Base-by-base conservation (phyloP, 2,888 invertebrate species). In the Drosophila kokeensis region DNA sequence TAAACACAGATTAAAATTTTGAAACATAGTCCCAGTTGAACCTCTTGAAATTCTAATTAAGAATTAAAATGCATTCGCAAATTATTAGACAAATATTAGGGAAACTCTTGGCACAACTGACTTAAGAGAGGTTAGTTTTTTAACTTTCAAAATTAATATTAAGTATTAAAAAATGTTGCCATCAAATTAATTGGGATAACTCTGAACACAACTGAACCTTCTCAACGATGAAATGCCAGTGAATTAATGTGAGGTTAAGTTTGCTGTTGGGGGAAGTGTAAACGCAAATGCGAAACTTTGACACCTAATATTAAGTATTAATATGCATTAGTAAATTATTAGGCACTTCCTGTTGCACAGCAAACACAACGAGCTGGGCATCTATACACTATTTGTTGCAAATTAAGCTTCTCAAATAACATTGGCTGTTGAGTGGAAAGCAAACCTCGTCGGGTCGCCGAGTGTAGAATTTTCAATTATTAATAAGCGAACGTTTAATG, bases 321-420 rank as follows among this genome's bases (percentile, higher is more conserved):
- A 49, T 49, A 21, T 58, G 21, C 30, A 57, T 59, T 70, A 58
- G n/a, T 32, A 24, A 27, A 57, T 76, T 57, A 81, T 59, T 69
- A 48, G 24, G 21, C 21, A 54, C 59, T 78, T 78, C 77, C 77
- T 72, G 79, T 72, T 54, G 49, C 52, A 49, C 49, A 7, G 42
- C 60, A 57, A 36, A 53, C n/a, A 45, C 11, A 15, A 36, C 36
- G 34, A n/a, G 32, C 36, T 32, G 11, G 11, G 30, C 21, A 27
- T 72, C 27, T 2, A 7, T 4, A 24, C 1, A 10, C 30, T 18
- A 52, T 48, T 55, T 58, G 21, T 45, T 63, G 60, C 30, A 63
- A 75, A 63, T 81, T 61, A 57, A 50, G 48, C 42, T 54, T 62
- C 74, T 79, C 82, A 69, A 68, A 66, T 73, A 57, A 69, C 78